phyloP scores from a whole-genome alignment of 2,888 invertebrate genomes.

The Torymus texanus region DNA sequence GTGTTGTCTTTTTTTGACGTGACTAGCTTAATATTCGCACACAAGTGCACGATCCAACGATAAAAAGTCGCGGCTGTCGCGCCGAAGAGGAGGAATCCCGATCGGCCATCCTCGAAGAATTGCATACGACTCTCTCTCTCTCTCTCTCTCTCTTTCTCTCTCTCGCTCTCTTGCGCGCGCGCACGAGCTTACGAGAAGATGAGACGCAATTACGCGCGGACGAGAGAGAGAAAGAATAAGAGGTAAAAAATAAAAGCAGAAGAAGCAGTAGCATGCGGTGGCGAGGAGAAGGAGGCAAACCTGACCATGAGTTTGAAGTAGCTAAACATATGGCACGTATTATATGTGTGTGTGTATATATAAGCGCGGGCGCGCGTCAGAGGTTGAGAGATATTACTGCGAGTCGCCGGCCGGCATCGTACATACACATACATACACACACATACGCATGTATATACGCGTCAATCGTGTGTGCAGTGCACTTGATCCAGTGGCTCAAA shows the following conservation, averaged over 20 bases:
- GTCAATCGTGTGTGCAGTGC: conserved; percentile 51
- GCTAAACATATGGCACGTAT: conserved; percentile 8
- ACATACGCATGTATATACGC: conserved; percentile 11
- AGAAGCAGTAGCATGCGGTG: background rate
- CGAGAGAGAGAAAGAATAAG: background rate
- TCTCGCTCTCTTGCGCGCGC: no score
- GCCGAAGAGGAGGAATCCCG: background rate
- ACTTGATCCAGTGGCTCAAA: conserved; percentile 59
- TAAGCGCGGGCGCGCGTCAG: conserved; percentile 7
- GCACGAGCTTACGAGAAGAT: conserved; percentile 9
- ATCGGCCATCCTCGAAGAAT: conserved; percentile 30
- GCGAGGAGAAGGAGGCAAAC: background rate
- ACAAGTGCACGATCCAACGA: no score
- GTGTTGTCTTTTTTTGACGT: no score
- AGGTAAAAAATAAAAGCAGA: background rate
- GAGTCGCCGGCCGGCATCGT: background rate
- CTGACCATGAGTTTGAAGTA: conserved; percentile 1
- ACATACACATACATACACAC: background rate
- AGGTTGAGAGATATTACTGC: conserved; percentile 17
- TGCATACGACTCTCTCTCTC: conserved; percentile 11
- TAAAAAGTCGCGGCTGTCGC: no score
- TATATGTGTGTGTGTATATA: no score
- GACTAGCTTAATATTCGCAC: no score
- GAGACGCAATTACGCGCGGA: conserved; percentile 24
- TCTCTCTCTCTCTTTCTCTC: no score